phyloP scores from a whole-genome alignment of 2,113 vertebrate species.

The Pyxicephalus adspersus region DNA sequence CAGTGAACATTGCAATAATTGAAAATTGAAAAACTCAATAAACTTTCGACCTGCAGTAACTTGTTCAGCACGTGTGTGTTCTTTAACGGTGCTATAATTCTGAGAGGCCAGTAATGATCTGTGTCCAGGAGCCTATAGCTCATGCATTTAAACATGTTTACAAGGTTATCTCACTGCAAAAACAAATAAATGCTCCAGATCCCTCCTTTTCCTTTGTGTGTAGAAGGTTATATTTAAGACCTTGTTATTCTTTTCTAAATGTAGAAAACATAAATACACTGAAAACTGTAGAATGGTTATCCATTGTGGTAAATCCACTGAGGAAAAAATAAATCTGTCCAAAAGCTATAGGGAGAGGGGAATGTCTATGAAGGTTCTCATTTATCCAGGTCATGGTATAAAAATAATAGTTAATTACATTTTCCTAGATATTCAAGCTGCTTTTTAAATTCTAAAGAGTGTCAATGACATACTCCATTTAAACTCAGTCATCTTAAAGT shows the following conservation, averaged over 20 bases:
- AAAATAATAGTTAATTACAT: too few relatives aligned
- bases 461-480: too few relatives aligned
- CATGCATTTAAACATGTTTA: slow-evolving; percentile 28
- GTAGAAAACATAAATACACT: not conserved
- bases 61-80: slow-evolving; percentile 26
- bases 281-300: not conserved
- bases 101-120: slow-evolving; percentile 8
- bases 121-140: slow-evolving; percentile 5
- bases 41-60: slow-evolving; percentile 26
- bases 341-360: not conserved
- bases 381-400: too few relatives aligned
- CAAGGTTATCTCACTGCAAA: not conserved
- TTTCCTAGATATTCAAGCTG: too few relatives aligned
- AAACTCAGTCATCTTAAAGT: too few relatives aligned
- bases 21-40: slow-evolving; percentile 45
- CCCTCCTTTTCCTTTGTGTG: not conserved
- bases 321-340: not conserved
- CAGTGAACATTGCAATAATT: slow-evolving; percentile 43
- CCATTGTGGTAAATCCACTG: not conserved
- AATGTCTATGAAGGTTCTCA: not conserved
- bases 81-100: slow-evolving; percentile 32
- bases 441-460: too few relatives aligned
- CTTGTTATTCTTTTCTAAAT: not conserved
- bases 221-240: not conserved
- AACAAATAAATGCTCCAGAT: not conserved